These are phyloP conservation scores for Actias luna DNA, from an alignment of 2,888 invertebrate species.

Conservation along the genomic window DNA sequence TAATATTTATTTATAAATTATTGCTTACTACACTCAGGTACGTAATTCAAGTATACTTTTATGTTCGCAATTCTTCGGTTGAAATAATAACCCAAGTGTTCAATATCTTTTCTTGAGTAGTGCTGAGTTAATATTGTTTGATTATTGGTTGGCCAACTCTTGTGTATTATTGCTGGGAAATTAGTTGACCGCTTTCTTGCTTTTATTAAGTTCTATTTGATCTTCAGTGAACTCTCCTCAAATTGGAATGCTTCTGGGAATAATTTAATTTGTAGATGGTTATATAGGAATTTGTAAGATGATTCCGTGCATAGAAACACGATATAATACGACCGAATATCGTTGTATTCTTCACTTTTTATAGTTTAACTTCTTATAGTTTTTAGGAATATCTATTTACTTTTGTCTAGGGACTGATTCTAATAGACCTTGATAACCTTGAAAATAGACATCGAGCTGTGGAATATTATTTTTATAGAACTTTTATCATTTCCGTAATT, in stretches of 20 bases:
- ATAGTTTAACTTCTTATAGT: too few relatives aligned
- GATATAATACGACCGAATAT: background rate
- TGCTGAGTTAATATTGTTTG: background rate
- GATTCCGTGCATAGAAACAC: background rate
- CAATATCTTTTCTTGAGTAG: background rate
- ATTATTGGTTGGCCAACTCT: conserved; percentile 2
- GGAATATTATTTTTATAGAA: too few relatives aligned
- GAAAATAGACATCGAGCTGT: too few relatives aligned
- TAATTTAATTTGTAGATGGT: background rate
- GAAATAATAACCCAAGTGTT: background rate
- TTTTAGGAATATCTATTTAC: too few relatives aligned
- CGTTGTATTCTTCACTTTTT: too few relatives aligned
- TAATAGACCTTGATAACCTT: too few relatives aligned
- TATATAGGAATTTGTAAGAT: background rate
- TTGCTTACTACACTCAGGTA: background rate
- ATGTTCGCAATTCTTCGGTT: background rate
- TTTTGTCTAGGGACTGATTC: too few relatives aligned
- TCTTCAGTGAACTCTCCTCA: background rate
- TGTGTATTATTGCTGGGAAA: background rate
- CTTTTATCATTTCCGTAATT: too few relatives aligned
- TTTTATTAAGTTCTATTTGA: background rate
- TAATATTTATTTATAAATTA: background rate
- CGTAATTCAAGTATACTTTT: background rate
- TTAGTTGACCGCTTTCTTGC: background rate
- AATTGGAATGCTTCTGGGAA: background rate